A percentile compares a stretch with the other conserved stretches of the same genome.
These are phyloP conservation scores for Canis aureus DNA, from an alignment of 2,113 vertebrate species.

Conservation along the genomic window DNA sequence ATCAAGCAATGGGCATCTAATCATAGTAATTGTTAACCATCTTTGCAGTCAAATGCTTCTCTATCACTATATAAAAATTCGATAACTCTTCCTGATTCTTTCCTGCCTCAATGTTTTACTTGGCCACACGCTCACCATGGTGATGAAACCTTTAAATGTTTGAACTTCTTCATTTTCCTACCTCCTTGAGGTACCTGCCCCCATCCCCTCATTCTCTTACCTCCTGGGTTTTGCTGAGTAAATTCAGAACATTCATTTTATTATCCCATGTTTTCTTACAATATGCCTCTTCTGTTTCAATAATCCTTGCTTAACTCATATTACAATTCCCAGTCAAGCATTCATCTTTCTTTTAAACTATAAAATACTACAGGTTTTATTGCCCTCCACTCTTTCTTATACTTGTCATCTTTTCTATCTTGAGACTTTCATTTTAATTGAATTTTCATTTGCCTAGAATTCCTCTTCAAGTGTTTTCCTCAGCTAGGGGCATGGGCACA, in stretches of 20 bases:
- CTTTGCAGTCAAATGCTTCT: constrained; percentile 50
- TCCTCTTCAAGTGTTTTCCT: constrained; percentile 48
- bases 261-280: constrained; percentile 68
- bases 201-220: not conserved
- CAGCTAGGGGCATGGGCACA: not conserved
- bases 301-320: constrained; percentile 68
- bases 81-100: constrained; percentile 54
- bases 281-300: constrained; percentile 65
- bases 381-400: not conserved
- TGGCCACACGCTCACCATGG: constrained; percentile 38
- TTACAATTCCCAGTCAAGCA: constrained; percentile 68
- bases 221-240: constrained; percentile 68
- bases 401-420: constrained; percentile 8
- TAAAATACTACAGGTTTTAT: constrained; percentile 31
- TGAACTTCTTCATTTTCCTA: constrained; percentile 73
- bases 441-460: constrained; percentile 60
- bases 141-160: constrained; percentile 70
- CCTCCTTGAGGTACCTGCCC: not conserved
- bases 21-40: not conserved
- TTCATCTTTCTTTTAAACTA: constrained; percentile 52
- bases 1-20: not conserved
- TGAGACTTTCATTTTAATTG: constrained; percentile 64
- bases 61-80: constrained; percentile 27
- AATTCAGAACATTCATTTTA: constrained; percentile 32
- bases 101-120: not conserved